Conservation (phyloP, 1,140 invertebrate species). For the Saccostrea glomerata region DNA sequence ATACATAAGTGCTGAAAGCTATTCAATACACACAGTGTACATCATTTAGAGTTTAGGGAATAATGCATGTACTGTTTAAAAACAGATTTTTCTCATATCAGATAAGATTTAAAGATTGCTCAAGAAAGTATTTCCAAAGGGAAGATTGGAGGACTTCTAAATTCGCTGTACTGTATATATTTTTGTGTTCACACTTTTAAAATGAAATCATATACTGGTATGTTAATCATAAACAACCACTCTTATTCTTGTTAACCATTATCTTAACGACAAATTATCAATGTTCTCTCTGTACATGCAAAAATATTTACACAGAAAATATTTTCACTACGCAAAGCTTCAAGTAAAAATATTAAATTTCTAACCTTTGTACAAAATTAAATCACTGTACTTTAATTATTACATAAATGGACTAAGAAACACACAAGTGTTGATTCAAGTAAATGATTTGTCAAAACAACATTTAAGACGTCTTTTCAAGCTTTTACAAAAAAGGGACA, state of each 20-base stretch:
- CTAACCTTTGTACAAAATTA: neutral
- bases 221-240: neutral
- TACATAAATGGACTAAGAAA: slow-evolving; percentile 16
- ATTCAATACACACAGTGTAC: slow-evolving; percentile 16
- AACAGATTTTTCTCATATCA: neutral
- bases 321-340: slow-evolving; percentile 1
- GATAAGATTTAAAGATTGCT: neutral
- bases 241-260: neutral
- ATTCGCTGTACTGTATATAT: neutral
- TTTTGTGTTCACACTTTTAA: no score
- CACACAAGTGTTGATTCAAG: slow-evolving; percentile 28
- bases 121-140: neutral
- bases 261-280: neutral
- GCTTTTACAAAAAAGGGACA: neutral
- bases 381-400: slow-evolving; percentile 23
- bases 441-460: slow-evolving; percentile 31
- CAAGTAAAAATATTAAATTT: neutral
- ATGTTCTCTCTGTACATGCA: neutral
- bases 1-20: slow-evolving; percentile 10
- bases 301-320: slow-evolving; percentile 34
- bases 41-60: neutral
- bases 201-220: no score
- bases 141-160: neutral
- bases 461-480: neutral
- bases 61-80: neutral